phyloP scores from a whole-genome alignment of 2,797 vertebrate species.

The Falco rusticolus region DNA sequence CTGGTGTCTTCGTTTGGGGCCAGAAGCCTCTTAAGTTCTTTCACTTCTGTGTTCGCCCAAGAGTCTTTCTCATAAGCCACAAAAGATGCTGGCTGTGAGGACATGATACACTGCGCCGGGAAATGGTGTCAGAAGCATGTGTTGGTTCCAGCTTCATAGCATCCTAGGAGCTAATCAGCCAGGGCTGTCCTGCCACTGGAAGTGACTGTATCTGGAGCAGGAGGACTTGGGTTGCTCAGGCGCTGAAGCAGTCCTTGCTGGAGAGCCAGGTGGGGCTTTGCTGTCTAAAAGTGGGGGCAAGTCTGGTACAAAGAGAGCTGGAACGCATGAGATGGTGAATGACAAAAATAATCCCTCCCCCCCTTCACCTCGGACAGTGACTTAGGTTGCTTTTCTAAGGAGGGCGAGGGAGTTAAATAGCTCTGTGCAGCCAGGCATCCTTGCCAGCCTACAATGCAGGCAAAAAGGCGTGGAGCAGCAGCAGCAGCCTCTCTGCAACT shows the following conservation, averaged over 20 bases:
- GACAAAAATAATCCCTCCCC: not conserved
- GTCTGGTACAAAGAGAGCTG: not conserved
- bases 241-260: not conserved
- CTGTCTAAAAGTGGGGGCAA: not conserved
- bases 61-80: not conserved
- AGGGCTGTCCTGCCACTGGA: not conserved
- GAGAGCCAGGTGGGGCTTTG: not conserved
- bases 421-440: not conserved
- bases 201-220: not conserved
- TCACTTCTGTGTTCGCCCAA: not conserved
- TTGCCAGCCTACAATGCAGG: not conserved
- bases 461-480: not conserved
- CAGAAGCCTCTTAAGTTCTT: conserved; percentile 2
- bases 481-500: conserved; percentile 28
- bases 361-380: not conserved
- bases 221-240: not conserved
- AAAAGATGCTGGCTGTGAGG: not conserved
- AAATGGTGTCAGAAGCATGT: not conserved
- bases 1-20: not conserved
- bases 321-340: not conserved
- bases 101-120: not conserved
- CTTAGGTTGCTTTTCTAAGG: not conserved
- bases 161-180: not conserved
- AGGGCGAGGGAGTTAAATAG: not conserved
- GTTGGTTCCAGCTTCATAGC: not conserved